Evolutionary conservation across 2,797 vertebrate species (phyloP).

Genomic region (Acanthiza pusilla): DNA sequence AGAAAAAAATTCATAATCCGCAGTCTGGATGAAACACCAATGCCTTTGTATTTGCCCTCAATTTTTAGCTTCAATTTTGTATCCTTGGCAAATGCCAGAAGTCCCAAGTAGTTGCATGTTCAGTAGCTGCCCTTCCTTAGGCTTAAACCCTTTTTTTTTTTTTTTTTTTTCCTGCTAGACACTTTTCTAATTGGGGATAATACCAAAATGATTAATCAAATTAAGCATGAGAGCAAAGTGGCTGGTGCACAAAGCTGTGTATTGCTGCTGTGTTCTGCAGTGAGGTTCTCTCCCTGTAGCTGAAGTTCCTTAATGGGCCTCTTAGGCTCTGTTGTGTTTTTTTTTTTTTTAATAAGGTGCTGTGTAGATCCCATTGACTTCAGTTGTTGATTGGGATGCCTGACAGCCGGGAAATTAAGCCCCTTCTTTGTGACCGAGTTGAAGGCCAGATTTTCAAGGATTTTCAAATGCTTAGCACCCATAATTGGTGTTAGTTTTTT

Average conservation of each 20-base stretch:
- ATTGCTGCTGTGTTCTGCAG: background rate
- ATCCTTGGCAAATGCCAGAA: background rate
- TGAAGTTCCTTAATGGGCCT: slow-evolving; percentile 29
- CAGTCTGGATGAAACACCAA: slow-evolving; percentile 51
- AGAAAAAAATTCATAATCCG: background rate
- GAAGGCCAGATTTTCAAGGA: slow-evolving; percentile 60
- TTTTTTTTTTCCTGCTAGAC: background rate
- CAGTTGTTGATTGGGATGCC: slow-evolving; percentile 53
- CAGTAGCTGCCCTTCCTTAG: background rate
- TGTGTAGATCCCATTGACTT: slow-evolving; percentile 42
- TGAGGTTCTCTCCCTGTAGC: background rate
- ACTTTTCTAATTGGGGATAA: slow-evolving; percentile 56
- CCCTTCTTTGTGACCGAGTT: slow-evolving; percentile 28
- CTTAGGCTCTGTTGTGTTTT: background rate
- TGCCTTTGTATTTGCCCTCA: slow-evolving; percentile 30
- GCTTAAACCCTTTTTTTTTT: background rate
- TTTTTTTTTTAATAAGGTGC: slow-evolving; percentile 23
- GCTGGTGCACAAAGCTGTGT: slow-evolving; percentile 20
- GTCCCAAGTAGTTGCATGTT: background rate
- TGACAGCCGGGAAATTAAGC: slow-evolving; percentile 57
- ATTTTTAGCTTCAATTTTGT: slow-evolving; percentile 32
- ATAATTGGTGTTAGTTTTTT: slow-evolving; percentile 18
- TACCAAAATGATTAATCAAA: slow-evolving; percentile 55
- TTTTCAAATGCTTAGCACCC: slow-evolving; percentile 35
- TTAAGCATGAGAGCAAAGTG: slow-evolving; percentile 41